Conservation (phyloP, 2,888 invertebrate species). For the Crematogaster levior region DNA sequence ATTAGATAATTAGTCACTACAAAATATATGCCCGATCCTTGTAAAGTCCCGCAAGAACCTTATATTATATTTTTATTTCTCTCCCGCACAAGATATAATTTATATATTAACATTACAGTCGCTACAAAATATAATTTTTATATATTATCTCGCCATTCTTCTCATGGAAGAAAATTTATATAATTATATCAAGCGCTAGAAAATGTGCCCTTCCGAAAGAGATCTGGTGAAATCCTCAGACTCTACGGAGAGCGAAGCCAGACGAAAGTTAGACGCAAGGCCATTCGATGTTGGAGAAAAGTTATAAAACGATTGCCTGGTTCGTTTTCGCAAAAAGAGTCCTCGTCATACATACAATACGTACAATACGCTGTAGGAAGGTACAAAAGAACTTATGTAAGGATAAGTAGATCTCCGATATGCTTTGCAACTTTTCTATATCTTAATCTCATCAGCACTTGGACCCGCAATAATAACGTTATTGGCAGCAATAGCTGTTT, state of each 20-base stretch:
- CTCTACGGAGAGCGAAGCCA: neutral
- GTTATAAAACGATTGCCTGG: neutral
- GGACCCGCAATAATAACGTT: slow-evolving; percentile 64
- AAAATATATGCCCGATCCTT: slow-evolving; percentile 23
- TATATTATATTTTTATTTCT: slow-evolving; percentile 4
- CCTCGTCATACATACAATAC: neutral
- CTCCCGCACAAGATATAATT: neutral
- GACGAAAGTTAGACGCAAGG: neutral
- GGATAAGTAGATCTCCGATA: neutral
- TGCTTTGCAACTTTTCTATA: slow-evolving; percentile 9
- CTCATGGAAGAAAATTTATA: slow-evolving; percentile 17
- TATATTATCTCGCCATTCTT: neutral
- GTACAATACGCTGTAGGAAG: neutral
- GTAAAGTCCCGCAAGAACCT: neutral
- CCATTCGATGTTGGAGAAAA: neutral
- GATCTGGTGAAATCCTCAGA: neutral
- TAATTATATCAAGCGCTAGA: slow-evolving; percentile 1
- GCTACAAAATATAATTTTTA: slow-evolving; percentile 16
- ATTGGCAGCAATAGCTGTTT: slow-evolving; percentile 59
- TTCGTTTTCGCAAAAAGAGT: neutral
- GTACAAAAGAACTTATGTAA: slow-evolving; percentile 20
- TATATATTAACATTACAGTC: slow-evolving; percentile 10
- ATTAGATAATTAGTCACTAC: slow-evolving; percentile 9
- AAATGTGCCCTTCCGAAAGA: neutral
- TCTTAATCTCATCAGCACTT: slow-evolving; percentile 53